Percentiles rank a stretch among this genome's conserved stretches.
Conservation (phyloP, 2,888 invertebrate genomes). For the Willowsia nigromaculata region DNA sequence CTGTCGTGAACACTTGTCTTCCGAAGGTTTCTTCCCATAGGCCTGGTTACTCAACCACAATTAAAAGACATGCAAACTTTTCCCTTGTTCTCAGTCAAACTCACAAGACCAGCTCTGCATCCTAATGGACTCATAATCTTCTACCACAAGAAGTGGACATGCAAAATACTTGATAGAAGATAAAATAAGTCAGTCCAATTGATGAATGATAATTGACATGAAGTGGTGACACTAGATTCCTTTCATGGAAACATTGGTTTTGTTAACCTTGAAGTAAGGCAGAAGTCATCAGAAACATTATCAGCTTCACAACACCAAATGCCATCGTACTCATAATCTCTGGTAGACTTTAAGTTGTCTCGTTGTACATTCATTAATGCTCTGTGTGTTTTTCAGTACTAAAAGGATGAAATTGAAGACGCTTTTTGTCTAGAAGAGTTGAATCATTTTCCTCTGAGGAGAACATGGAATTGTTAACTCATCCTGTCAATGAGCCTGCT, state of each 20-base stretch:
- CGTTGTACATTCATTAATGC: too few relatives aligned
- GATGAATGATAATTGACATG: slow-evolving; percentile 68
- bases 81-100: background rate
- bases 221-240: slow-evolving; percentile 66
- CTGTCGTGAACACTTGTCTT: slow-evolving; percentile 52
- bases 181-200: slow-evolving; percentile 55
- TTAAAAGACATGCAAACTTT: background rate
- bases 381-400: too few relatives aligned
- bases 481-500: slow-evolving; percentile 44
- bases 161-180: slow-evolving; percentile 57
- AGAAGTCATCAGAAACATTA: slow-evolving; percentile 50
- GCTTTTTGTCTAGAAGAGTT: background rate
- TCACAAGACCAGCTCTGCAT: slow-evolving; percentile 41
- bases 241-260: slow-evolving; percentile 63
- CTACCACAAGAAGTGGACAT: background rate
- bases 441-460: background rate
- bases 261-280: slow-evolving; percentile 52
- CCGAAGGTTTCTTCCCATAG: slow-evolving; percentile 58
- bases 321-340: background rate
- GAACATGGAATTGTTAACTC: slow-evolving; percentile 6
- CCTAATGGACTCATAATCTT: slow-evolving; percentile 50
- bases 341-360: background rate
- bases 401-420: too few relatives aligned
- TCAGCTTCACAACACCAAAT: background rate
- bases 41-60: slow-evolving; percentile 38